Percentiles rank a stretch among this genome's conserved stretches.
Evolutionary conservation across 2,113 vertebrate genomes (phyloP).

Genomic region (Oryzias melastigma): DNA sequence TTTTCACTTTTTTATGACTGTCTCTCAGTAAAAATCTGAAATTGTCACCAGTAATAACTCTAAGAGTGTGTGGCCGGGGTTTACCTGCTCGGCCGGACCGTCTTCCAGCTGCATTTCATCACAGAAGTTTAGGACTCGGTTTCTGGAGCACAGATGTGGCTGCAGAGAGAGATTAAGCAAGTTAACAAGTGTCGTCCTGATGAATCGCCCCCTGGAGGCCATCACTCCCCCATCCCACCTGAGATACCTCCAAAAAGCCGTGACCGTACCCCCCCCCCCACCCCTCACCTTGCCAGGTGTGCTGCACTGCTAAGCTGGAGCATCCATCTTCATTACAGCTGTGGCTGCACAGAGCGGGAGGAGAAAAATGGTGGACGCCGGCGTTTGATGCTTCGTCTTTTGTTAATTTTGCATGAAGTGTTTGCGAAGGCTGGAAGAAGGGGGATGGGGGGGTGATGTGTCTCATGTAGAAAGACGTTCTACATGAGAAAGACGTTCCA

Average conservation of each 20-base stretch:
- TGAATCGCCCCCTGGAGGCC: conserved; percentile 50
- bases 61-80: too few relatives aligned
- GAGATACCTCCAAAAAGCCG: conserved; percentile 15
- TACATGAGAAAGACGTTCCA: background rate
- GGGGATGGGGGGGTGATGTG: background rate
- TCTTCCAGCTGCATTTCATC: background rate
- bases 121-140: conserved; percentile 1
- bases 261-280: background rate
- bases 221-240: conserved; percentile 27
- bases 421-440: background rate
- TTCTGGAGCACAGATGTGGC: conserved; percentile 12
- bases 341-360: conserved; percentile 21
- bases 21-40: too few relatives aligned
- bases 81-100: background rate
- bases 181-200: conserved; percentile 44
- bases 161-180: conserved; percentile 17
- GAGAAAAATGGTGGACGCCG: conserved; percentile 14
- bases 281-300: conserved; percentile 36
- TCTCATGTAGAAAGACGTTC: background rate
- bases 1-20: too few relatives aligned
- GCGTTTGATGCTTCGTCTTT: conserved; percentile 16
- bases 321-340: conserved; percentile 66
- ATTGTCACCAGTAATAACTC: too few relatives aligned
- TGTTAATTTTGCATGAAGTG: conserved; percentile 1
- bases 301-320: conserved; percentile 40